Percentiles rank a stretch among this genome's conserved stretches.
Conservation (phyloP, 2,113 vertebrate genomes). For the Alligator sinensis region DNA sequence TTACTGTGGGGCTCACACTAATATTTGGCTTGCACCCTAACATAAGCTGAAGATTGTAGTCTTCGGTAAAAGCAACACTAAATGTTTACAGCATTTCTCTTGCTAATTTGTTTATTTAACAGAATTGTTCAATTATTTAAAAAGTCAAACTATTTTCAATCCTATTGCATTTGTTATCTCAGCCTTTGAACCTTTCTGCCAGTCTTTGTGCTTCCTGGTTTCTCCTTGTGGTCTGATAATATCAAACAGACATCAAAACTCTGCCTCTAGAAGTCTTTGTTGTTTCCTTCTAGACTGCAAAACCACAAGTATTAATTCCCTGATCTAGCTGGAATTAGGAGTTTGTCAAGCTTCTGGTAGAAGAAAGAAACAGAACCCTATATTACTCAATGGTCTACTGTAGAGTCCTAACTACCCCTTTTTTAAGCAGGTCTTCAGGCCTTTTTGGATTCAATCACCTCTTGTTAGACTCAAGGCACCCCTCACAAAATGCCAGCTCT, state of each 20-base stretch:
- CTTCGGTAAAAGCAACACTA: neutral
- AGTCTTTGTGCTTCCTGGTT: neutral
- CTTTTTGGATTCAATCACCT: too few relatives aligned
- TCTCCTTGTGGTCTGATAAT: neutral
- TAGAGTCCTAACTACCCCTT: too few relatives aligned
- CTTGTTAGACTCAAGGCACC: too few relatives aligned
- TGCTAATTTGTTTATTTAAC: neutral
- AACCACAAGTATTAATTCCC: neutral
- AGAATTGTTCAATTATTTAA: slow-evolving; percentile 34
- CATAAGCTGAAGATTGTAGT: slow-evolving; percentile 5
- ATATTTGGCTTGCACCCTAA: neutral
- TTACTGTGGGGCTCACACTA: neutral
- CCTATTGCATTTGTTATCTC: neutral
- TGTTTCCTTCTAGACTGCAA: neutral
- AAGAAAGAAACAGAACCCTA: neutral
- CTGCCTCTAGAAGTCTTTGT: neutral
- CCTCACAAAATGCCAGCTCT: too few relatives aligned
- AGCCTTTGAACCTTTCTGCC: neutral
- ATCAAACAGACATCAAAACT: slow-evolving; percentile 18
- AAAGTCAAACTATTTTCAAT: slow-evolving; percentile 10
- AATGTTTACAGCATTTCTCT: neutral
- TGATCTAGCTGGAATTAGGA: neutral
- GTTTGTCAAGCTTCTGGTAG: too few relatives aligned
- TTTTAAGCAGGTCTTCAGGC: too few relatives aligned
- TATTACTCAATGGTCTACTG: neutral